Base-by-base conservation (phyloP, 2,888 invertebrate genomes). In the Drosophila kokeensis region DNA sequence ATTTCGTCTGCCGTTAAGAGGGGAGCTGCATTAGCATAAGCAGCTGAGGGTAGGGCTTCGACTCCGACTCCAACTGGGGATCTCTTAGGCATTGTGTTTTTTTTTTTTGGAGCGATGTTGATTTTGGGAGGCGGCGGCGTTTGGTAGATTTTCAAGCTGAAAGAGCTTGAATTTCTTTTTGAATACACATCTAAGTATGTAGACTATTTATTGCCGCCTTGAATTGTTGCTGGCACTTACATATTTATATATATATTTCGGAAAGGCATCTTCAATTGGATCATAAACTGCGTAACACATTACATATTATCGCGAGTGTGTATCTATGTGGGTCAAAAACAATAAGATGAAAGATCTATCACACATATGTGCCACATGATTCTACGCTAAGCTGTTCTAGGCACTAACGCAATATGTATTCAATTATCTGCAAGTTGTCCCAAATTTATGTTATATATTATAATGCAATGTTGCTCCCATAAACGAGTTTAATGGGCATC, bases 21-120 rank as follows among this genome's bases (percentile, higher is more conserved):
- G 68, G 79, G 67, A 75, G 32, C 63, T n/a, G 49, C 65, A 85
- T 85, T 85, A 81, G 74, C 88, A 85, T 85, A 87, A 87, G 83
- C 83, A 85, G 71, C 74, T 83, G 81, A 81, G 81, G 83, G 81
- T 60, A 55, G 63, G 65, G 62, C 67, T 61, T 15, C 18, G 10
- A 18, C 49, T 48, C 38, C 34, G 15, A 11, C 49, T 58, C 27
- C 52, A 32, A 13, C 36, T 64, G 74, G 63, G 62, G 70, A 64
- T 62, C 70, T 64, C 61, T 57, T 58, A 61, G 74, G 70, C 67
- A 69, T 70, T 75, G 74, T 78, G 63, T 76, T 24, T 45, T 45
- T 11, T 34, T n/a, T 77, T 45, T 76, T 77, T 38, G 61, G 18
- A 30, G 54, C 69, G 21, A 42, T 52, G 59, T 45, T 38, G 64